Conservation (phyloP, 2,888 invertebrate species). For the Agrypnus murinus region DNA sequence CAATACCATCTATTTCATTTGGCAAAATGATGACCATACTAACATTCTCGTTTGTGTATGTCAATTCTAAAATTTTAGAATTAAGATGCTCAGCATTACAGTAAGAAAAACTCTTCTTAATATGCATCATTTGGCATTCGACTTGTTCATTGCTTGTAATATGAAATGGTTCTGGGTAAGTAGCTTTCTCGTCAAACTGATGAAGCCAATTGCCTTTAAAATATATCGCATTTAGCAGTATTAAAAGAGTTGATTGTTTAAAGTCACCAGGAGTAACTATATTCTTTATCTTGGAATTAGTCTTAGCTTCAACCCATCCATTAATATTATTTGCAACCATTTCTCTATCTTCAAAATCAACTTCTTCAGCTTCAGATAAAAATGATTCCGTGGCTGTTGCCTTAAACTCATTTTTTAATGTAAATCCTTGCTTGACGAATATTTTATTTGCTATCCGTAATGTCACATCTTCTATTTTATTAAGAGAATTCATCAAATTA, state of each 20-base stretch:
- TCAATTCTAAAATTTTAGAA: slow-evolving; percentile 80
- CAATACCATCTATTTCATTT: slow-evolving; percentile 78
- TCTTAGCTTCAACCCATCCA: slow-evolving; percentile 85
- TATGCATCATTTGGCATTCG: slow-evolving; percentile 84
- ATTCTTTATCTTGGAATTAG: slow-evolving; percentile 87
- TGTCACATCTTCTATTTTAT: slow-evolving; percentile 72
- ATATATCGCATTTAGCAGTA: slow-evolving; percentile 89
- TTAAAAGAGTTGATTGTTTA: slow-evolving; percentile 75
- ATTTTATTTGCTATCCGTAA: slow-evolving; percentile 82
- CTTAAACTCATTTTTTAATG: slow-evolving; percentile 74
- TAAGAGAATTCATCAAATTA: slow-evolving; percentile 62
- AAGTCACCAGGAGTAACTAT: slow-evolving; percentile 79
- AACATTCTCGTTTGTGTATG: slow-evolving; percentile 80
- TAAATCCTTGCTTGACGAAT: slow-evolving; percentile 73
- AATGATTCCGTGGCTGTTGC: slow-evolving; percentile 77
- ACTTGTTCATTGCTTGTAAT: slow-evolving; percentile 73
- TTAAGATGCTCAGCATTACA: slow-evolving; percentile 73
- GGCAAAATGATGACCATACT: slow-evolving; percentile 87
- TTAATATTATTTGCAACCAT: slow-evolving; percentile 81
- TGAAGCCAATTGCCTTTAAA: slow-evolving; percentile 87
- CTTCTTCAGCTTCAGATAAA: slow-evolving; percentile 76
- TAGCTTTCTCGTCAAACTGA: slow-evolving; percentile 77
- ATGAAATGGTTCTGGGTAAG: slow-evolving; percentile 79
- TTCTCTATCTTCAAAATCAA: slow-evolving; percentile 76
- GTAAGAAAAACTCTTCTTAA: slow-evolving; percentile 73